phyloP scores from a whole-genome alignment of 1,140 invertebrate species.

The Drosophila arawakana region DNA sequence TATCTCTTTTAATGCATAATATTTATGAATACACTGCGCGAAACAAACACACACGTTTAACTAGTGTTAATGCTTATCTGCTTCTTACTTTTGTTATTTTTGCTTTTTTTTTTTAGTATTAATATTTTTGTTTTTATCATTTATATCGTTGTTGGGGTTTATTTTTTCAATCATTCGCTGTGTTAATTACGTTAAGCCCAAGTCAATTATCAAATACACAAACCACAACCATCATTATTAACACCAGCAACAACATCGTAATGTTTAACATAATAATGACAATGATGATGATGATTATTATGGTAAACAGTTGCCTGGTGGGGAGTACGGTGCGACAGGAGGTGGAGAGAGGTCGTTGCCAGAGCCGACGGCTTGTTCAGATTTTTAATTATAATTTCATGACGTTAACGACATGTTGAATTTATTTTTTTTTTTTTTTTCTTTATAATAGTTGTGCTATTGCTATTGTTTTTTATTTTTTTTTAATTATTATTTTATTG shows the following conservation, averaged over 20 bases:
- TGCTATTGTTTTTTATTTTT: slow-evolving; percentile 32
- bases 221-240: slow-evolving; percentile 18
- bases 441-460: slow-evolving; percentile 39
- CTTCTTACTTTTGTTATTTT: background rate
- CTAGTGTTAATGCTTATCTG: slow-evolving; percentile 5
- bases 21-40: background rate
- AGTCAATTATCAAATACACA: slow-evolving; percentile 68
- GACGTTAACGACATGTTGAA: slow-evolving; percentile 50
- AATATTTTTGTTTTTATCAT: slow-evolving; percentile 18
- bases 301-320: background rate
- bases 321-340: slow-evolving; percentile 4
- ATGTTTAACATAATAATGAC: background rate
- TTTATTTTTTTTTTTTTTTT: slow-evolving; percentile 7
- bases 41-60: background rate
- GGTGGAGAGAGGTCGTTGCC: slow-evolving; percentile 38
- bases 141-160: slow-evolving; percentile 28
- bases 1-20: slow-evolving; percentile 31
- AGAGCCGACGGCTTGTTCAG: slow-evolving; percentile 39
- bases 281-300: slow-evolving; percentile 22
- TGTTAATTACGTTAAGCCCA: slow-evolving; percentile 72
- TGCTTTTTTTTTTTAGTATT: background rate
- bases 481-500: slow-evolving; percentile 17
- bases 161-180: slow-evolving; percentile 55
- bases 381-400: slow-evolving; percentile 58
- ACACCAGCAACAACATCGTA: background rate